Base-by-base conservation (phyloP, 2,797 vertebrate species). In the Myotis findleyi region DNA sequence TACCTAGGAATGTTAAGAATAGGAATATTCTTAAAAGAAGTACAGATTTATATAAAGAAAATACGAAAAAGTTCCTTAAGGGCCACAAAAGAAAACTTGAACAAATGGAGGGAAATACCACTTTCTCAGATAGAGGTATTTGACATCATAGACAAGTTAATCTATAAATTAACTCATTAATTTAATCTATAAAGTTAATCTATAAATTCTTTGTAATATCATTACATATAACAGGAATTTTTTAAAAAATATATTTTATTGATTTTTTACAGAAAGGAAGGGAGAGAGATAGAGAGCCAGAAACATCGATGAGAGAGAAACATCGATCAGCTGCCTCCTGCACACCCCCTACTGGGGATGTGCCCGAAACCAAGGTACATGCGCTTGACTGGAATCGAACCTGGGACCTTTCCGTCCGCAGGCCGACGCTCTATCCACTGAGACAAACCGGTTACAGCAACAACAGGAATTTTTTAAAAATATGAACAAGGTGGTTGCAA, bases 91-190 rank as follows among this genome's bases (percentile, higher is more conserved):
- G 25, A 89, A 84, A 62, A 77, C 21, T 41, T 69, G 51, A 84
- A 77, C 25, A 76, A 77, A 36, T 51, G 27, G n/a, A 27, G 20
- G 21, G 3, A 8, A 81, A 38, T 27, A 62, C 2, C 25, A 38
- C 68, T 93, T 93, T 83, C n/a, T 89, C n/a, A n/a, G 38, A 88
- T 25, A 62, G 44, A 25, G 41, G 69, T 33, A 84, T 76, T 84
- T 44, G 36, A 11, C 13, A 12, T 77, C 71, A 77, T 9, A 90
- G n/a, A 44, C 69, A 71, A 83, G 6, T 71, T 89, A 84, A 89
- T 27, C 51, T 84, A 89, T 51, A 89, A 38, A 20, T 41, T 75
- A 44, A 44, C 41, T 44, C 7, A 1, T 44, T 44, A 44, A 44
- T 44, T 44, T 44, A 44, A 9, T 44, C 41, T 44, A 47, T 47